Percentiles rank a stretch among this genome's conserved stretches.
phyloP scores from a whole-genome alignment of 53 echinoderm and acorn worm genomes.

The Arbacia lixula region DNA sequence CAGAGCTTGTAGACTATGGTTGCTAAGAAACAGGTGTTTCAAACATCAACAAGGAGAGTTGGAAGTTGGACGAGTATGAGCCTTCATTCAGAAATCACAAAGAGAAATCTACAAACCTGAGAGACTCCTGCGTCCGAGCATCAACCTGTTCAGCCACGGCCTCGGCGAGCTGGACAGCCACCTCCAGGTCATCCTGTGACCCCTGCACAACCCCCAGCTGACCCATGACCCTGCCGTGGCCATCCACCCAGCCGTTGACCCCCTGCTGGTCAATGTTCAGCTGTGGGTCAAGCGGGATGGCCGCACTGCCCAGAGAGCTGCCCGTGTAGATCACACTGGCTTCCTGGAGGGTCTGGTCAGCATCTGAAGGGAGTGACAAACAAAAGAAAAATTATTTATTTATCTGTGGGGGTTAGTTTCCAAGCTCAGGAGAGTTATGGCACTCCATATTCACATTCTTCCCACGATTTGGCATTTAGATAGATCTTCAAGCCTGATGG shows the following conservation, averaged over 20 bases:
- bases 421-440: no score
- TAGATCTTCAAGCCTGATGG: no score
- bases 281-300: conserved; percentile 58
- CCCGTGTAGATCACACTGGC: conserved; percentile 65
- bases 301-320: conserved; percentile 36
- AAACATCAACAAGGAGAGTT: no score
- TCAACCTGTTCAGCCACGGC: neutral
- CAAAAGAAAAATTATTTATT: no score
- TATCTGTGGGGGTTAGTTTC: no score
- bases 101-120: conserved; percentile 18
- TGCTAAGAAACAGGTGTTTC: no score
- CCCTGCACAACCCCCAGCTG: conserved; percentile 41
- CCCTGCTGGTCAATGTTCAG: conserved; percentile 53
- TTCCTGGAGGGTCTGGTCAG: conserved; percentile 65
- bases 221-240: conserved; percentile 44
- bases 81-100: no score
- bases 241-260: conserved; percentile 73
- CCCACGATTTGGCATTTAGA: no score
- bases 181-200: conserved; percentile 15
- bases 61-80: no score
- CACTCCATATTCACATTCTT: no score
- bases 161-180: neutral
- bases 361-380: no score
- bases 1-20: neutral
- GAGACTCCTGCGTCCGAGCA: neutral